A percentile compares a stretch with the other conserved stretches of the same genome.
Conservation (phyloP, 2,888 invertebrate genomes). For the Eristalis intricaria region DNA sequence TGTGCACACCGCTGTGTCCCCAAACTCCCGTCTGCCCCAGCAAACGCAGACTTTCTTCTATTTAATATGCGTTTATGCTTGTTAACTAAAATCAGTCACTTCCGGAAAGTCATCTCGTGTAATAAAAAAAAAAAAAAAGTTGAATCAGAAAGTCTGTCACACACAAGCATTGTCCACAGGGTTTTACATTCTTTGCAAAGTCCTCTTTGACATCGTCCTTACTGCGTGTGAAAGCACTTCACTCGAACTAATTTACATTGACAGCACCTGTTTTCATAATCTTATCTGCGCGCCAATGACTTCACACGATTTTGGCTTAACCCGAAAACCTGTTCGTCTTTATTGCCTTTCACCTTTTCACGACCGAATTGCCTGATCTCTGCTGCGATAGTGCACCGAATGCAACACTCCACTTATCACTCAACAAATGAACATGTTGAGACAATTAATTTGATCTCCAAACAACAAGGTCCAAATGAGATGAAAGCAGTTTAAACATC, state of each 20-base stretch:
- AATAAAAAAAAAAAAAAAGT: too few relatives aligned
- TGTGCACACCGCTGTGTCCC: too few relatives aligned
- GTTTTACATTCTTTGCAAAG: too few relatives aligned
- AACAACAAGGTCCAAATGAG: background rate
- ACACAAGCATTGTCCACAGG: too few relatives aligned
- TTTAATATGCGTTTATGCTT: too few relatives aligned
- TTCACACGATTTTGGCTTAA: background rate
- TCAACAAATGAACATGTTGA: background rate
- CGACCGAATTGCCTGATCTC: background rate
- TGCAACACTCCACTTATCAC: background rate
- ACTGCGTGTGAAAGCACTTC: too few relatives aligned
- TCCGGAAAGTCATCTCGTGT: too few relatives aligned
- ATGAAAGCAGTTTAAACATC: background rate
- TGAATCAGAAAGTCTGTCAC: too few relatives aligned
- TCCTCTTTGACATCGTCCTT: too few relatives aligned
- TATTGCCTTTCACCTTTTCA: background rate
- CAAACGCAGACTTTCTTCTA: too few relatives aligned
- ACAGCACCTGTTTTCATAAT: background rate
- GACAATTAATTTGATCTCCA: background rate
- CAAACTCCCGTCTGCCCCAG: too few relatives aligned
- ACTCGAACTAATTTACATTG: background rate
- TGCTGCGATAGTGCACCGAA: background rate
- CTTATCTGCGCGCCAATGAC: background rate
- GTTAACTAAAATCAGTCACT: too few relatives aligned
- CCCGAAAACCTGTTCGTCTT: background rate